These are phyloP conservation scores for Mastacembelus armatus DNA, from an alignment of 2,797 vertebrate species.

Conservation along the genomic window DNA sequence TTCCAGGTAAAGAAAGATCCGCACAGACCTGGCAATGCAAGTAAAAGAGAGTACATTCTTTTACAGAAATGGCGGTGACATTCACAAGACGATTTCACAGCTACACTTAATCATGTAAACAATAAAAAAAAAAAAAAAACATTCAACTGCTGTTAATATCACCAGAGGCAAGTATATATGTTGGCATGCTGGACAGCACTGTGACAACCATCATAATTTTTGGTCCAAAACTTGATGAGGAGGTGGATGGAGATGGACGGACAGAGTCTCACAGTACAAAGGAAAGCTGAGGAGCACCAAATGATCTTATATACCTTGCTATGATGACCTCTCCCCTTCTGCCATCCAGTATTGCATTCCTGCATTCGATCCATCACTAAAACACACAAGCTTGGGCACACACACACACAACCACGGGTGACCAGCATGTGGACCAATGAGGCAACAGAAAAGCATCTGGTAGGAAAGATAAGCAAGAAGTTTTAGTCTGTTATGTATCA, in stretches of 20 bases:
- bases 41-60: conserved; percentile 29
- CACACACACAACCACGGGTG: conserved; percentile 68
- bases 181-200: conserved; percentile 73
- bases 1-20: conserved; percentile 33
- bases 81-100: conserved; percentile 57
- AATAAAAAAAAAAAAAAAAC: conserved; percentile 23
- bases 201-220: conserved; percentile 64
- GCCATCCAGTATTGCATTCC: conserved; percentile 83
- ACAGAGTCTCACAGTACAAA: conserved; percentile 77
- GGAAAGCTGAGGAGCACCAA: conserved; percentile 77
- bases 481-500: conserved; percentile 57
- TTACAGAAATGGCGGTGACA: conserved; percentile 41
- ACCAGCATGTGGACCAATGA: conserved; percentile 65
- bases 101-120: conserved; percentile 47
- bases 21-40: conserved; percentile 55
- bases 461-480: conserved; percentile 41
- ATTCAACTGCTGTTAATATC: conserved; percentile 55
- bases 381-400: conserved; percentile 85
- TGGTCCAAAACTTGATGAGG: conserved; percentile 72
- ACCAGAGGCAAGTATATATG: conserved; percentile 66
- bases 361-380: conserved; percentile 86
- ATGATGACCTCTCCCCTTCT: conserved; percentile 79
- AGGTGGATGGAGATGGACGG: conserved; percentile 75
- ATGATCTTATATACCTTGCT: conserved; percentile 84
- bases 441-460: conserved; percentile 64